Evolutionary conservation across 2,797 vertebrate genomes (phyloP).

Genomic region (Falco naumanni): DNA sequence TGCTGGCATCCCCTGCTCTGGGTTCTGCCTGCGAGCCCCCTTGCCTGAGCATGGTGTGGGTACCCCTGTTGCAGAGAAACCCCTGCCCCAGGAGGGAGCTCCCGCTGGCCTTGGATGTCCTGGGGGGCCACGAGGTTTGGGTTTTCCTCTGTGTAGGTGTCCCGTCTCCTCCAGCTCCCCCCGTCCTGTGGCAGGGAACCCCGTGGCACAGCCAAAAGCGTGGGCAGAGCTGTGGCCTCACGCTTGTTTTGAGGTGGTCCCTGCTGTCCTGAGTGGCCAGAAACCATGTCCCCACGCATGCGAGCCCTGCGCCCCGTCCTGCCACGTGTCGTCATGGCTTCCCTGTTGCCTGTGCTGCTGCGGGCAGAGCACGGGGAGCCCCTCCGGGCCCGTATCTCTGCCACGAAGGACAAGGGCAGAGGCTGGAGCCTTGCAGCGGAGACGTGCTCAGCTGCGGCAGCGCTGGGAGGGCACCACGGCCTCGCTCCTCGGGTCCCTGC

Average conservation of each 20-base stretch:
- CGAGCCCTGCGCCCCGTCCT: accelerated
- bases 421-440: background rate
- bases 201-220: background rate
- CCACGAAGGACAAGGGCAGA: background rate
- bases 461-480: background rate
- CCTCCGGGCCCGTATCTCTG: accelerated
- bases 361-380: background rate
- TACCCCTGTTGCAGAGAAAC: background rate
- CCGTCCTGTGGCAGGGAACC: background rate
- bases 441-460: background rate
- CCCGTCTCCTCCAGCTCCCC: background rate
- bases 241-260: background rate
- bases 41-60: background rate
- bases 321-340: background rate
- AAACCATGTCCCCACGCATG: background rate
- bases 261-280: accelerated
- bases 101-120: background rate
- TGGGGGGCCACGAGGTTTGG: background rate
- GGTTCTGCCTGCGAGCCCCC: background rate
- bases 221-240: background rate
- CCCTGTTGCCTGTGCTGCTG: background rate
- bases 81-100: background rate
- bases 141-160: background rate
- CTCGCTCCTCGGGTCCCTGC: accelerated
- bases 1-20: no score